Evolutionary conservation across 1,140 invertebrate species (phyloP).

Genomic region (Diprion similis): DNA sequence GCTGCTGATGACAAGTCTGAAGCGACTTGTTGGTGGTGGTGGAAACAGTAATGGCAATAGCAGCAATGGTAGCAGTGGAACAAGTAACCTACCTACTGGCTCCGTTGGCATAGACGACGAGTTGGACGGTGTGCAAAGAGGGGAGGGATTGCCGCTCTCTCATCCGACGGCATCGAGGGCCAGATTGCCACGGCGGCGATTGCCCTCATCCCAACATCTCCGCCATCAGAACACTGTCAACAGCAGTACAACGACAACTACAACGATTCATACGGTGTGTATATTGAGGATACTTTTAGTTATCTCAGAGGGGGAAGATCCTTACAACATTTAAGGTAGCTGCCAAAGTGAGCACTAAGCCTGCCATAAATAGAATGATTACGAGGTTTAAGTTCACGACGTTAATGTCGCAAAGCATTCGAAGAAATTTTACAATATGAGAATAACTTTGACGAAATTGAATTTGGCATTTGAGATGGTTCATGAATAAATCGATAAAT

Average conservation of each 20-base stretch:
- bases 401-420: neutral
- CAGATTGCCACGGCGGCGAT: constrained; percentile 69
- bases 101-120: constrained; percentile 52
- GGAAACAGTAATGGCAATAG: constrained; percentile 34
- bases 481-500: too few species aligned
- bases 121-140: constrained; percentile 67
- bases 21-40: constrained; percentile 44
- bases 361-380: constrained; percentile 13
- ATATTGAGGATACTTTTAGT: constrained; percentile 16
- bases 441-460: too few species aligned
- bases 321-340: neutral
- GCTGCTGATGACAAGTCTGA: constrained; percentile 49
- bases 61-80: constrained; percentile 40
- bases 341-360: too few species aligned
- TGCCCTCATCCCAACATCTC: constrained; percentile 64
- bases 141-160: constrained; percentile 63
- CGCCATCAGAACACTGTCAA: constrained; percentile 41
- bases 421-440: too few species aligned
- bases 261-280: constrained; percentile 32
- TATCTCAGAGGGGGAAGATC: neutral
- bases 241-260: constrained; percentile 24
- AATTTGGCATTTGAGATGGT: too few species aligned
- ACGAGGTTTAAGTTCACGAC: neutral
- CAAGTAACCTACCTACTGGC: neutral
- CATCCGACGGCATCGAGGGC: constrained; percentile 71